phyloP scores from a whole-genome alignment of 2,797 vertebrate genomes.

The Gymnothorax reevesii region DNA sequence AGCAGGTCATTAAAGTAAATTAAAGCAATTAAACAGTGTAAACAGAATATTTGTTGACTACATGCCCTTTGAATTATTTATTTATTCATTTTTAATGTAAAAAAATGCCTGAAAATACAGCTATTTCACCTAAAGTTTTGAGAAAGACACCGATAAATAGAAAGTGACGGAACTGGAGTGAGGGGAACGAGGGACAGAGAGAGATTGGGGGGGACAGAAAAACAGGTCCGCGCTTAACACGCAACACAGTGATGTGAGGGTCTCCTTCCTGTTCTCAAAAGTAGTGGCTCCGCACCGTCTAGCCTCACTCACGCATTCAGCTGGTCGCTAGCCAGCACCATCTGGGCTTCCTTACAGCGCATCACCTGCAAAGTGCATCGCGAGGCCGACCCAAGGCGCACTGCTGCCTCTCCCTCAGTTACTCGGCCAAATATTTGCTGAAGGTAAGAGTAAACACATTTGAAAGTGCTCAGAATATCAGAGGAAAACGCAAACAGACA shows the following conservation, averaged over 20 bases:
- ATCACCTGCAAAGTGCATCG: neutral
- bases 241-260: neutral
- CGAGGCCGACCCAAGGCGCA: neutral
- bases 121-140: too few species aligned
- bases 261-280: neutral
- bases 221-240: neutral
- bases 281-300: neutral
- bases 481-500: neutral
- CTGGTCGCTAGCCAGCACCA: neutral
- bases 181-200: too few species aligned
- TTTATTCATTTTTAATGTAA: too few species aligned
- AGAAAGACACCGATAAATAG: too few species aligned
- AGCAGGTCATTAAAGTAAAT: neutral
- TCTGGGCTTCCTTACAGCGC: neutral
- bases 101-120: too few species aligned
- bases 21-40: neutral
- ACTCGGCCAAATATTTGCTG: neutral
- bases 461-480: slow-evolving; percentile 1
- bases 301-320: neutral
- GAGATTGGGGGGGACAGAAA: neutral
- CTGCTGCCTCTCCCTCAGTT: neutral
- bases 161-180: too few species aligned
- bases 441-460: slow-evolving; percentile 1
- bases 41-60: too few species aligned
- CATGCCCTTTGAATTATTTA: too few species aligned